Conservation (phyloP, 2,797 vertebrate species). For the Hephaestus fuliginosus region DNA sequence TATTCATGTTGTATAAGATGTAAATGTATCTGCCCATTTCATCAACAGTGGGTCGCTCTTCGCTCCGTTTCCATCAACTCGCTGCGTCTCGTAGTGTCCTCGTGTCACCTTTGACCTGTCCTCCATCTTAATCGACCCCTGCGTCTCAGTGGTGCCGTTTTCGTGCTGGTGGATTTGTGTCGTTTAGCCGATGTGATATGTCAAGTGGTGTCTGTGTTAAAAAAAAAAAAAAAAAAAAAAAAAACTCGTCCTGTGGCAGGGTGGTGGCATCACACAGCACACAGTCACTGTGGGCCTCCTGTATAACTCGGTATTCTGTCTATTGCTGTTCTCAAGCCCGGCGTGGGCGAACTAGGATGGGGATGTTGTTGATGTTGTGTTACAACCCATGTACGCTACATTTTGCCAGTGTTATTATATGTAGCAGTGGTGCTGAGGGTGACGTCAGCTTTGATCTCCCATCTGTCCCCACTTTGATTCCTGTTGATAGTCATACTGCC, state of each 20-base stretch:
- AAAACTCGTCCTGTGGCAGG: conserved; percentile 33
- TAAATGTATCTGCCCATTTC: conserved; percentile 52
- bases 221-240: too few relatives aligned
- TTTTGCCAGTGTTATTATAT: conserved; percentile 47
- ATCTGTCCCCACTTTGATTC: conserved; percentile 3
- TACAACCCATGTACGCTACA: conserved; percentile 46
- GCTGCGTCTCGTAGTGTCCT: conserved; percentile 49
- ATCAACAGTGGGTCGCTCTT: conserved; percentile 41
- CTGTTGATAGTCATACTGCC: conserved; percentile 18
- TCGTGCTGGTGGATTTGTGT: conserved; percentile 84
- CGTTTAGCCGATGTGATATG: conserved; percentile 71
- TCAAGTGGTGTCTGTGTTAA: conserved; percentile 74
- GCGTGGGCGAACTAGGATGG: neutral
- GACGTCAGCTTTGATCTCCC: conserved; percentile 32
- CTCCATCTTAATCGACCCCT: conserved; percentile 49
- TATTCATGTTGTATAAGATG: conserved; percentile 66
- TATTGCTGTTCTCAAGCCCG: conserved; percentile 37
- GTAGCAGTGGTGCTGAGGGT: conserved; percentile 45
- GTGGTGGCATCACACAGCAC: conserved; percentile 25
- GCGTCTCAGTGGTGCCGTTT: conserved; percentile 77
- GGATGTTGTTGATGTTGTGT: conserved; percentile 56
- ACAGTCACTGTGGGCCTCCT: conserved; percentile 23
- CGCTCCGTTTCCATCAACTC: conserved; percentile 21
- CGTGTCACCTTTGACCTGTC: conserved; percentile 53
- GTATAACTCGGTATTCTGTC: conserved; percentile 40